Evolutionary conservation across 2,888 invertebrate species (phyloP), one percentile per base, ranked within the genome.

Genomic region (Salpingus planirostris): DNA sequence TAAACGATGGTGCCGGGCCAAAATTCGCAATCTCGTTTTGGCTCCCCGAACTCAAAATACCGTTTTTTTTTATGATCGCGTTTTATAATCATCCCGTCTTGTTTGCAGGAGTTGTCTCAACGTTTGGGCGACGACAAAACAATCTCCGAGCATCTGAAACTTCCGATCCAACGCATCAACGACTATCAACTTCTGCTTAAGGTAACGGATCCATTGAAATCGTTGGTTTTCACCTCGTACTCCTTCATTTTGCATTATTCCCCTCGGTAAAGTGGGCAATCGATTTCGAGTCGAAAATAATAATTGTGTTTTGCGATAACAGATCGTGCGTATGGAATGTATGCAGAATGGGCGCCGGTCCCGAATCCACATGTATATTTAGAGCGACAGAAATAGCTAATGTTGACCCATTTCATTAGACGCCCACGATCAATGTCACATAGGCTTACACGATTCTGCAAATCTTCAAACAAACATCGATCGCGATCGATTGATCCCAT

Each of bases 111-210:
- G 64, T 73, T 86, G 69, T 83, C 88, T 65, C 78, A 81, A 57
- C 78, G 77, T 61, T 76, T 88, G 57, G 79, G 80, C 56, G 90
- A 91, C 79, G 89, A 89, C 65, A 90, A 91, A 68, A 80, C 78
- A 52, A 76, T 91, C 55, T 73, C 80, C 55, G 92, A 92, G 67
- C 91, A 93, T 69, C 76, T 93, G 52, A 88, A 91, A 69, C 78
- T 92, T 55, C 91, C 93, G 52, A 86, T 90, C 60, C 90, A 92
- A 72, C 79, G 93, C 62, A 90, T 93, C 65, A 91, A 90, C 80
- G 91, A 93, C 73, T 93, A 93, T 67, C 91, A 92, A 69, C 81
- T 91, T 55, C 79, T 93, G 41, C 73, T 95, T 48, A 90, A 91
- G 85, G 93, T 89, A 67, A 67, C n/a, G n/a, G n/a, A n/a, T n/a